Base-by-base conservation (phyloP, 2,113 vertebrate species). In the Anolis sagrei region DNA sequence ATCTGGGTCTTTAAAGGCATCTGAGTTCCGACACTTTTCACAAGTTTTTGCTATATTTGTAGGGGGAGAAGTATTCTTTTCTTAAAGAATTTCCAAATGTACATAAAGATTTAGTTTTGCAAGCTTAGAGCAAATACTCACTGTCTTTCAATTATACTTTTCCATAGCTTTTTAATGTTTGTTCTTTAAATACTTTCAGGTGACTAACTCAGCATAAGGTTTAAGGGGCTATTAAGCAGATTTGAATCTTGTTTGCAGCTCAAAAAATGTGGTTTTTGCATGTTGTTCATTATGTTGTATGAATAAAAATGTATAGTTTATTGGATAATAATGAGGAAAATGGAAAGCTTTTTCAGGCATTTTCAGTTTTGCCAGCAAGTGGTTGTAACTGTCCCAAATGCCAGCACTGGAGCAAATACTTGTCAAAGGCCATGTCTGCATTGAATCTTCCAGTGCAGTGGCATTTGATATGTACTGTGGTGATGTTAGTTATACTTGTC, bases 151-250 rank as follows among this genome's bases (percentile, higher is more conserved):
- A 69, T 92, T 90, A 72, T 89, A 84, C 14, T 48, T 11, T 0
- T 76, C 72, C 49, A 25, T 84, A 90, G 48, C 68, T 84, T 86
- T 93, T 88, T 87, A 89, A 86, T 86, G 88, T 69, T 90, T 90
- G 61, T 51, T 88, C 58, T 85, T 0, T 69, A 87, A 92, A 73
- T 91, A 84, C 51, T 92, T 93, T 58, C 69, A 84, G 48, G 68
- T 92, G 95, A 94, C 92, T 90, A 77, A n/a, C 82, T 85, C 86
- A 81, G 64, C 77, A 79, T 94, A 92, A 94, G 90, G 69, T 92
- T 91, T 90, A 91, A 94, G 91, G 92, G 85, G 32, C 90, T 89
- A 25, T 95, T 92, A 93, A 92, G 77, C 39, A 88, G 78, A 93
- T 94, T 93, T 91, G 91, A 94, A 34, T 81, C 23, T 83, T 92